A percentile compares a stretch with the other conserved stretches of the same genome.
Evolutionary conservation across 2,113 vertebrate genomes (phyloP).

Genomic region (Sciurus niger): DNA sequence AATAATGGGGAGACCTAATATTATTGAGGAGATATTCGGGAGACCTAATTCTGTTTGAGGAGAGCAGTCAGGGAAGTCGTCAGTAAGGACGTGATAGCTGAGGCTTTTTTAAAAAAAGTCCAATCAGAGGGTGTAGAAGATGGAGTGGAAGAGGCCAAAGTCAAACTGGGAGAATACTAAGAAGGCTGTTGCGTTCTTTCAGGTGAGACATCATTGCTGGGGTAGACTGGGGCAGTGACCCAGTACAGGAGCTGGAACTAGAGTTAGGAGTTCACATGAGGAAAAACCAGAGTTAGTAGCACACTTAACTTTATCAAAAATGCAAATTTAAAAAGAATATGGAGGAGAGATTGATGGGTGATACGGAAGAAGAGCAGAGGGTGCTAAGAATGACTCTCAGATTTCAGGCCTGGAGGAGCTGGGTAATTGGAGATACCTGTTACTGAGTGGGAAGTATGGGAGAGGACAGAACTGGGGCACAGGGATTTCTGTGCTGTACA

Average conservation of each 20-base stretch:
- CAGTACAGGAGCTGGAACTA: not conserved
- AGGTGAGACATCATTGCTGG: not conserved
- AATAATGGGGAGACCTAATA: not conserved
- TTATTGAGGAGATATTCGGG: no score
- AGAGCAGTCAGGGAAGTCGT: not conserved
- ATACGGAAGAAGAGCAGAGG: not conserved
- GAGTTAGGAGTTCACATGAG: not conserved
- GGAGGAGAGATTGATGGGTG: not conserved
- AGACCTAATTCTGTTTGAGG: not conserved
- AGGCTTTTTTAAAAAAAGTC: not conserved
- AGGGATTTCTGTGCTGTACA: conserved; percentile 17
- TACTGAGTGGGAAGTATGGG: conserved; percentile 2
- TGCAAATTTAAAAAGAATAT: conserved; percentile 3
- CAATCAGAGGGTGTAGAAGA: not conserved
- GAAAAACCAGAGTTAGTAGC: not conserved
- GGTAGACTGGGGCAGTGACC: not conserved
- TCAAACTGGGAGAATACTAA: not conserved
- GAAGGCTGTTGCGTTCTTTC: not conserved
- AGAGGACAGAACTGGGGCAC: not conserved
- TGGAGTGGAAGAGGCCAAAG: not conserved
- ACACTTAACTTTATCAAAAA: not conserved
- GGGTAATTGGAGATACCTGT: not conserved
- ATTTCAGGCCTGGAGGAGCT: not conserved
- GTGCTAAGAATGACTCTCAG: not conserved
- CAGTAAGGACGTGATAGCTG: not conserved